phyloP scores from a whole-genome alignment of 2,888 invertebrate species.

The Nemotelus pantherinus region DNA sequence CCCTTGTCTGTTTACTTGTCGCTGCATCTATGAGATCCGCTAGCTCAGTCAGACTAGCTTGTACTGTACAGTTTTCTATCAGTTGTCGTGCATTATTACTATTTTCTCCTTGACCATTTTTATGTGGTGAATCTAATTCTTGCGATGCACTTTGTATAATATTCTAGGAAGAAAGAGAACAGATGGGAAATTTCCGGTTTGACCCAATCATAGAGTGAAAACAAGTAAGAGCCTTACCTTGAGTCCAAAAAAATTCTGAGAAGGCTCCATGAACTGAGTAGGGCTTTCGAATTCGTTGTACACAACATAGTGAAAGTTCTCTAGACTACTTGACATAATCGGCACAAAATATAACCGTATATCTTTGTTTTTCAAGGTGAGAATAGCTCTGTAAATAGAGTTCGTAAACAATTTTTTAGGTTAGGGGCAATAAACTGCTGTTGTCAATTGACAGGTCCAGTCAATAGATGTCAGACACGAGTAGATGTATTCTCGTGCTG shows the following conservation, averaged over 20 bases:
- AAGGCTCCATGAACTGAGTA: background rate
- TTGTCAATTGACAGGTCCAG: background rate
- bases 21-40: slow-evolving; percentile 18
- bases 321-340: slow-evolving; percentile 29
- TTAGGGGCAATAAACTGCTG: slow-evolving; percentile 19
- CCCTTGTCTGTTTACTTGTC: background rate
- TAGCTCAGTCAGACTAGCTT: slow-evolving; percentile 15
- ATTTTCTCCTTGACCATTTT: background rate
- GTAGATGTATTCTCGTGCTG: slow-evolving; percentile 7
- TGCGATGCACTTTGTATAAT: background rate
- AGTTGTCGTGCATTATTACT: background rate
- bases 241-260: slow-evolving; percentile 15
- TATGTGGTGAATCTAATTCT: background rate
- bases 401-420: slow-evolving; percentile 35
- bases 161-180: slow-evolving; percentile 1
- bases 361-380: background rate
- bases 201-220: background rate
- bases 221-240: slow-evolving; percentile 7
- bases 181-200: background rate
- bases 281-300: slow-evolving; percentile 35
- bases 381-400: slow-evolving; percentile 23
- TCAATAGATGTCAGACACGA: background rate
- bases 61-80: background rate
- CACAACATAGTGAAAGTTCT: slow-evolving; percentile 20
- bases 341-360: background rate